Percentiles rank a stretch among this genome's conserved stretches.
phyloP scores from a whole-genome alignment of 2,888 invertebrate genomes.

The Dynastes grantii region DNA sequence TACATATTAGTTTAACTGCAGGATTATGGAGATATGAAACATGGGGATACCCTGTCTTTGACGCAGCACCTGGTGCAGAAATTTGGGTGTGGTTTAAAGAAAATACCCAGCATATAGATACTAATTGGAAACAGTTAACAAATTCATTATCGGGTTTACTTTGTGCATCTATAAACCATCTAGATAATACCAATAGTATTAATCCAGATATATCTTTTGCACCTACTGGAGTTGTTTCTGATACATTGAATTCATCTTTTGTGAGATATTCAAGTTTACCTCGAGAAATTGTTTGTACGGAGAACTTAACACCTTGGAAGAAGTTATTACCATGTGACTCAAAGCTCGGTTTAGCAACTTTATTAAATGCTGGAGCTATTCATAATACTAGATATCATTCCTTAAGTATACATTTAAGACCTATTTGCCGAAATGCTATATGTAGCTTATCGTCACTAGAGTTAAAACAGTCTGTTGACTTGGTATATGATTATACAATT shows the following conservation, averaged over 20 bases:
- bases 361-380: constrained; percentile 92
- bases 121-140: constrained; percentile 90
- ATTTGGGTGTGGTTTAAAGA: constrained; percentile 93
- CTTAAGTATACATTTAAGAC: constrained; percentile 87
- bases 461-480: constrained; percentile 87
- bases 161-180: constrained; percentile 96
- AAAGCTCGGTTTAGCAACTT: constrained; percentile 87
- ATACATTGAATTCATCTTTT: constrained; percentile 73
- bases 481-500: constrained; percentile 88
- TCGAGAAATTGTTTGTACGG: constrained; percentile 97
- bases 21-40: constrained; percentile 94
- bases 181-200: constrained; percentile 88
- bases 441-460: constrained; percentile 79
- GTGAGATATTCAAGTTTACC: constrained; percentile 92
- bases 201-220: constrained; percentile 88
- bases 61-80: constrained; percentile 95
- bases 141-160: constrained; percentile 95
- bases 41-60: constrained; percentile 95
- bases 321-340: constrained; percentile 96
- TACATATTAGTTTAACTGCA: constrained; percentile 93
- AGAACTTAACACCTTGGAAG: constrained; percentile 99
- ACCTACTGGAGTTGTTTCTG: constrained; percentile 78
- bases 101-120: constrained; percentile 80
- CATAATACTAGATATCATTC: constrained; percentile 96
- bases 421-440: constrained; percentile 78